Percentiles rank a stretch among this genome's conserved stretches.
These are phyloP conservation scores for Rhabdornis inornatus DNA, from an alignment of 2,113 vertebrate species.

Conservation along the genomic window DNA sequence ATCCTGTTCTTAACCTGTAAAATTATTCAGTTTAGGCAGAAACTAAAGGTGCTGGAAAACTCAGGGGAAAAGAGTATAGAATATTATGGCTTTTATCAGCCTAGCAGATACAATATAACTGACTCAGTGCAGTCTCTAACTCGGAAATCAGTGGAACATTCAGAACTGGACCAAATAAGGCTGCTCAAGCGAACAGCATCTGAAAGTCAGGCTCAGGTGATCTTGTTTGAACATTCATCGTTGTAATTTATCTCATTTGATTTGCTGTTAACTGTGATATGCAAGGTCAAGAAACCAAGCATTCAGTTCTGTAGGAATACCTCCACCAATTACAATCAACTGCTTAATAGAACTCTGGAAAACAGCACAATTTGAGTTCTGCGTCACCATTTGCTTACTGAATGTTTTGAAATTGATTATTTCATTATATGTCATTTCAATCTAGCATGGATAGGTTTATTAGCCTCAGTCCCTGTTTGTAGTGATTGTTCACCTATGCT, in stretches of 20 bases:
- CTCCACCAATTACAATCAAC: background rate
- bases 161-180: constrained; percentile 68
- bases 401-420: background rate
- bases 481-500: background rate
- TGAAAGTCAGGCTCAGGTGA: constrained; percentile 78
- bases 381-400: background rate
- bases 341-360: background rate
- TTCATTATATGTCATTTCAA: background rate
- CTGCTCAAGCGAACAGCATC: constrained; percentile 70
- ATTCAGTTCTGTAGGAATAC: background rate
- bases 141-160: constrained; percentile 39
- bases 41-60: constrained; percentile 65
- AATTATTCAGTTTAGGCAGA: constrained; percentile 73
- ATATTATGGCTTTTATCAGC: constrained; percentile 82
- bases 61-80: constrained; percentile 76
- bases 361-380: background rate
- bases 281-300: background rate
- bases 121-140: constrained; percentile 54
- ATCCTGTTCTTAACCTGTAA: constrained; percentile 76
- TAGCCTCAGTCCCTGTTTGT: background rate
- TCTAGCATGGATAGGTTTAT: background rate
- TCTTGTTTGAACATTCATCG: constrained; percentile 81
- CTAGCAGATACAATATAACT: constrained; percentile 70
- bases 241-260: constrained; percentile 45
- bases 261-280: background rate